Evolutionary conservation across 2,113 vertebrate genomes (phyloP), one percentile per base, ranked within the genome.

Genomic region (Cyphomyrus plagiostoma): DNA sequence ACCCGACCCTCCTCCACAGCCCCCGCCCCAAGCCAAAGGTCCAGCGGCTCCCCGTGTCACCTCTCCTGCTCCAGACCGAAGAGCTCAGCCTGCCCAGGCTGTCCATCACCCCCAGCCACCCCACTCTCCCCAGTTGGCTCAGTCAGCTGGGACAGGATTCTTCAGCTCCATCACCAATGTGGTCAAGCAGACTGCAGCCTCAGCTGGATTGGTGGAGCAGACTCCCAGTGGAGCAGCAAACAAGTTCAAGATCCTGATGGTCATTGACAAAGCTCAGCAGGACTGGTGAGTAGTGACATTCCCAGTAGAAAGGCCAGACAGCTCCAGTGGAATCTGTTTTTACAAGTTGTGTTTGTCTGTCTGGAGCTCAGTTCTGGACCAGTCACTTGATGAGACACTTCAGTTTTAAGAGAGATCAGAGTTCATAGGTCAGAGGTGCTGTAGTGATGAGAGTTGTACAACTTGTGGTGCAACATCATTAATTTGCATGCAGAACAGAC

Each of bases 81-180:
- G 95, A 89, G 89, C 95, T 52, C 95, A 93, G 93, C 91, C 89
- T 0, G 1, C 94, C 48, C 52, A 90, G 8, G 42, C 88, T 70
- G 74, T 77, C n/a, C 83, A 94, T 98, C 94, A 10, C 88, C 88
- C 48, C 91, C 91, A 62, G 94, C 91, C 2, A 95, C 96, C 26
- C 94, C 93, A 84, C 93, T 94, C 89, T 95, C 94, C 94, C 58
- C 94, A 93, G 86, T 77, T 92, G 50, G 91, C 86, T 91, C 93
- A 53, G 88, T 95, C 95, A 87, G 91, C 91, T 91, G 90, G 89
- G 92, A 91, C 92, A 90, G 97, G 97, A 92, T 98, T 97, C 96
- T 98, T 98, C 96, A 98, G 97, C 95, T 98, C 98, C 92, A 97
- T 99, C 93, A 98, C 97, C 93, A 98, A 98, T 21, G 98, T 92